Evolutionary conservation across 2,888 invertebrate genomes (phyloP).

Genomic region (Helicoverpa assulta): DNA sequence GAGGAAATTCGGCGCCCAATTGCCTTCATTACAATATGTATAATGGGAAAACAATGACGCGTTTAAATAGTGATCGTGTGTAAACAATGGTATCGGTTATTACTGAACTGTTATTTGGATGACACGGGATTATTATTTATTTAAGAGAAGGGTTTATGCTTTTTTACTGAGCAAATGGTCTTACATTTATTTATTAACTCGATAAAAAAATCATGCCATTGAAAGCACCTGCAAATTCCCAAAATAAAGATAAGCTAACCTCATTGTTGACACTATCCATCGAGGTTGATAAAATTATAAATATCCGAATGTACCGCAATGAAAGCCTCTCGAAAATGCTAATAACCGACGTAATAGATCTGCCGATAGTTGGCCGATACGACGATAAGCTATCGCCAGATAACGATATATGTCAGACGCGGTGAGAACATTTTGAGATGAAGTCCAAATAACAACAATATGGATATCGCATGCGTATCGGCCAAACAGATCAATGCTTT

Average conservation of each 20-base stretch:
- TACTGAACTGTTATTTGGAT: not conserved
- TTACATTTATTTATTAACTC: no score
- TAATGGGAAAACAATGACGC: slow-evolving; percentile 6
- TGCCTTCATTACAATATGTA: slow-evolving; percentile 23
- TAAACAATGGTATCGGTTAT: slow-evolving; percentile 5
- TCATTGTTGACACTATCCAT: slow-evolving; percentile 49
- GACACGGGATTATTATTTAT: not conserved
- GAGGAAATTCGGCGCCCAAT: slow-evolving; percentile 54
- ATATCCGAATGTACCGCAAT: slow-evolving; percentile 53
- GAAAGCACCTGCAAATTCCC: slow-evolving; percentile 13
- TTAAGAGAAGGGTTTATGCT: not conserved
- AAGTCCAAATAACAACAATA: slow-evolving; percentile 36
- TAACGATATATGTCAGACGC: slow-evolving; percentile 69
- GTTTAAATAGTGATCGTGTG: not conserved
- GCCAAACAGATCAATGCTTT: slow-evolving; percentile 25
- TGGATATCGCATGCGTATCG: slow-evolving; percentile 33
- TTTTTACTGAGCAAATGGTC: no score
- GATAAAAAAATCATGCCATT: no score
- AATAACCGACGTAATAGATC: slow-evolving; percentile 75
- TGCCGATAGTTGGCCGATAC: slow-evolving; percentile 64
- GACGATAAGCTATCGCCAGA: slow-evolving; percentile 68
- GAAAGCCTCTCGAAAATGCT: slow-evolving; percentile 76
- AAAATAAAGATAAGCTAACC: slow-evolving; percentile 41
- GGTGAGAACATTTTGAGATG: slow-evolving; percentile 46
- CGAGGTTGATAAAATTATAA: slow-evolving; percentile 52